Evolutionary conservation across 1,140 invertebrate species (phyloP).

Genomic region (Drosophila asahinai): DNA sequence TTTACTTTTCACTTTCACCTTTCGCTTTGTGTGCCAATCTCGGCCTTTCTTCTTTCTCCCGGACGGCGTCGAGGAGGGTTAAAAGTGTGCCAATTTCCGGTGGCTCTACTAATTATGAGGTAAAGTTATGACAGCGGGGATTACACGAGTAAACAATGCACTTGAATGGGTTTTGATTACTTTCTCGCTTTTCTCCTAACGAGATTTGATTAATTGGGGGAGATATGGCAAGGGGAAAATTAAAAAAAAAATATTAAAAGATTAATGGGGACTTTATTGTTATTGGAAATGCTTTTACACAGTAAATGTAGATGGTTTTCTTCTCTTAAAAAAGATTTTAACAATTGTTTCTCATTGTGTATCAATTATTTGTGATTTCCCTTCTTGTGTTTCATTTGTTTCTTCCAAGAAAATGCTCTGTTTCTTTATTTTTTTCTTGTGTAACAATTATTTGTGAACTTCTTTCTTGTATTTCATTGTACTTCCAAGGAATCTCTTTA

Average conservation of each 20-base stretch:
- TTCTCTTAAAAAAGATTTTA: neutral
- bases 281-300: neutral
- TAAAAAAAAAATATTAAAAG: neutral
- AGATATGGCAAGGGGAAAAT: neutral
- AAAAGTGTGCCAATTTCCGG: constrained; percentile 74
- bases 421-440: constrained; percentile 5
- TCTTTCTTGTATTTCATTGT: constrained; percentile 41
- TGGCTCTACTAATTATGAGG: constrained; percentile 66
- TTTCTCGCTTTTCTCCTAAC: constrained; percentile 31
- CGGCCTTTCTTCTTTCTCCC: constrained; percentile 38
- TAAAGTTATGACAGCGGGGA: constrained; percentile 63
- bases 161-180: constrained; percentile 29
- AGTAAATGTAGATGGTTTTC: too few species aligned
- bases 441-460: constrained; percentile 42
- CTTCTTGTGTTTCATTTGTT: too few species aligned
- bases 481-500: constrained; percentile 37
- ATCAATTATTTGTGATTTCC: neutral
- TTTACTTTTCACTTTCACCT: constrained; percentile 69
- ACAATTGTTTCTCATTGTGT: neutral
- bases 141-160: constrained; percentile 35
- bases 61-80: constrained; percentile 19
- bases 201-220: constrained; percentile 17
- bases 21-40: constrained; percentile 49
- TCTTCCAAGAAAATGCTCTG: too few species aligned
- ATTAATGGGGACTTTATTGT: neutral